These are phyloP conservation scores for Epizoanthus stellaris DNA, from an alignment of 92 coral and sea anemone species.

Conservation along the genomic window DNA sequence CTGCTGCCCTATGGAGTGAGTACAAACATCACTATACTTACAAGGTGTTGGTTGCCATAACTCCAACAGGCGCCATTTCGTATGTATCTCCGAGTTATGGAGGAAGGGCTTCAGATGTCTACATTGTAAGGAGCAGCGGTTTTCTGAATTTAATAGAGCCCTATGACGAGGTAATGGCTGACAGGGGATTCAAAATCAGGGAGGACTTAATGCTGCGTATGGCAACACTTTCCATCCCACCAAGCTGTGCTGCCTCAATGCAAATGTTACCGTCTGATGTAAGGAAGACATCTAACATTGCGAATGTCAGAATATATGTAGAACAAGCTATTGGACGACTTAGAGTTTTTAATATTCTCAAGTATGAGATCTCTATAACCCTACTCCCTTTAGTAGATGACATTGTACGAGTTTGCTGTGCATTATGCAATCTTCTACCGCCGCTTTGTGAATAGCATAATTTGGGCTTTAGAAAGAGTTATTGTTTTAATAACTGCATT, in stretches of 20 bases:
- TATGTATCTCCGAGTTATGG: constrained; percentile 75
- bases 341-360: constrained; percentile 57
- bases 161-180: constrained; percentile 75
- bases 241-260: constrained; percentile 59
- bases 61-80: constrained; percentile 67
- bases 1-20: constrained; percentile 76
- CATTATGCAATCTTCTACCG: constrained; percentile 66
- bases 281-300: constrained; percentile 76
- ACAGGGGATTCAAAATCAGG: constrained; percentile 77
- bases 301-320: constrained; percentile 75
- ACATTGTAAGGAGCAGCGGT: constrained; percentile 64
- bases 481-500: too few species aligned
- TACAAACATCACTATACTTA: constrained; percentile 71
- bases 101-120: constrained; percentile 73
- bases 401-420: constrained; percentile 68
- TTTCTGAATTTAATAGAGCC: constrained; percentile 69
- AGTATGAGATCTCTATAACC: constrained; percentile 67
- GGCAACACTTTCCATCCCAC: constrained; percentile 75
- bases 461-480: background rate
- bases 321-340: constrained; percentile 73
- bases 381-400: constrained; percentile 67
- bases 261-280: constrained; percentile 76
- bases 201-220: constrained; percentile 67
- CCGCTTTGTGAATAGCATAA: constrained; percentile 50
- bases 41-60: constrained; percentile 69